These are phyloP conservation scores for Frieseomelitta varia DNA, from an alignment of 1,140 invertebrate species.

Conservation along the genomic window DNA sequence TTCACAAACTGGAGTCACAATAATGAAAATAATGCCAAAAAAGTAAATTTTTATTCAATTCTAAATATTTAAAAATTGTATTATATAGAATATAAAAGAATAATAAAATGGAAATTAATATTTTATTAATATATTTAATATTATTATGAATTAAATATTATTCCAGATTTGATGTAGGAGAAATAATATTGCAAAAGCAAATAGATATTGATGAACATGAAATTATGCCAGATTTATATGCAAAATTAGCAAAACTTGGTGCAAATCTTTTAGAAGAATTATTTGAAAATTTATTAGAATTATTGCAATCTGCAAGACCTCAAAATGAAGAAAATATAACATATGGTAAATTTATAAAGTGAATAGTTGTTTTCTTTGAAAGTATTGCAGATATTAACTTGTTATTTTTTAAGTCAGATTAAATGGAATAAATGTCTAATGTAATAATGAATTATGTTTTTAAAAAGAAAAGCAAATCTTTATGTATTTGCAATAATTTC, in stretches of 20 bases:
- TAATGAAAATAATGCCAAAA: conserved; percentile 94
- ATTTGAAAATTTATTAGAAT: conserved; percentile 84
- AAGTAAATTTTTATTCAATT: conserved; percentile 79
- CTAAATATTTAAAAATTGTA: not conserved
- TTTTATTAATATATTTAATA: not conserved
- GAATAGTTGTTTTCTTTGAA: not conserved
- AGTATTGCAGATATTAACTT: too few relatives aligned
- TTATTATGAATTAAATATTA: conserved; percentile 22
- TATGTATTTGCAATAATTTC: not conserved
- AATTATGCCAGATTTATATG: conserved; percentile 86
- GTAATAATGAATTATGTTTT: too few relatives aligned
- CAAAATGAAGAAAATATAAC: conserved; percentile 85
- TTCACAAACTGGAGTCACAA: conserved; percentile 90
- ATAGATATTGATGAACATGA: conserved; percentile 85
- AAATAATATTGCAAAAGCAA: conserved; percentile 88
- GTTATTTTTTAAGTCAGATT: too few relatives aligned
- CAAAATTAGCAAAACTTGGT: conserved; percentile 86
- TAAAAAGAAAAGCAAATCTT: not conserved
- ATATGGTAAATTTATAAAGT: conserved; percentile 84
- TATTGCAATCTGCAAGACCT: conserved; percentile 82
- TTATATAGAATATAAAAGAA: not conserved
- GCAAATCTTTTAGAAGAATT: conserved; percentile 86
- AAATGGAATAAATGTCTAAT: not conserved
- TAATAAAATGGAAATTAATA: not conserved
- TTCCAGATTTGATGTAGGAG: conserved; percentile 91